Percentiles rank a stretch among this genome's conserved stretches.
Evolutionary conservation across 2,113 vertebrate genomes (phyloP).

Genomic region (Anser cygnoides): DNA sequence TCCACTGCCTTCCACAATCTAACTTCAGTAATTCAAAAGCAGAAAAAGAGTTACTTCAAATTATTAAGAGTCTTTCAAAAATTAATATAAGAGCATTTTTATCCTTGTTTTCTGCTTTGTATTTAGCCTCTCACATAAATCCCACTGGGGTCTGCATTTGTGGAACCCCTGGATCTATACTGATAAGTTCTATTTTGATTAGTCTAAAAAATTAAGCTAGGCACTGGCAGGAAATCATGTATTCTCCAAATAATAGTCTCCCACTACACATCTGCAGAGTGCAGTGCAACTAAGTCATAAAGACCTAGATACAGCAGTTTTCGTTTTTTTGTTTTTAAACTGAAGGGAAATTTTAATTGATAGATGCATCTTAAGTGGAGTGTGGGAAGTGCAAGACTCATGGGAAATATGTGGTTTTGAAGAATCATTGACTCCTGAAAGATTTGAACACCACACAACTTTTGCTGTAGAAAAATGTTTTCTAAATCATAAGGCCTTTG

Average conservation of each 20-base stretch:
- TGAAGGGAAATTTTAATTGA: background rate
- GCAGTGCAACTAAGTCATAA: background rate
- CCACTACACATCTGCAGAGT: background rate
- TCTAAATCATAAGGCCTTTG: background rate
- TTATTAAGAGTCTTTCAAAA: background rate
- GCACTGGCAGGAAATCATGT: background rate
- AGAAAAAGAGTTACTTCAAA: background rate
- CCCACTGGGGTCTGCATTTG: background rate
- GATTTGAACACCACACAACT: background rate
- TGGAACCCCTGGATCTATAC: background rate
- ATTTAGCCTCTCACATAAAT: background rate
- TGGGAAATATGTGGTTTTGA: background rate
- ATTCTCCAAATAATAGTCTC: conserved; percentile 3
- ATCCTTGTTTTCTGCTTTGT: background rate
- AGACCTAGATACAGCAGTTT: background rate
- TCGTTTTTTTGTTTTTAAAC: background rate
- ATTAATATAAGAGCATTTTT: background rate
- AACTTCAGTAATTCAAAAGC: background rate
- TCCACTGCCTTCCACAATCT: background rate
- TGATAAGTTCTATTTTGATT: background rate
- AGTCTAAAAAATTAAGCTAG: background rate
- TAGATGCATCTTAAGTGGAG: background rate
- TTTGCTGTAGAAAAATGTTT: background rate
- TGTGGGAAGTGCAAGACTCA: background rate
- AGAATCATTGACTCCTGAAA: background rate